Evolutionary conservation across 2,113 vertebrate species (phyloP).

Genomic region (Noturus placidus): DNA sequence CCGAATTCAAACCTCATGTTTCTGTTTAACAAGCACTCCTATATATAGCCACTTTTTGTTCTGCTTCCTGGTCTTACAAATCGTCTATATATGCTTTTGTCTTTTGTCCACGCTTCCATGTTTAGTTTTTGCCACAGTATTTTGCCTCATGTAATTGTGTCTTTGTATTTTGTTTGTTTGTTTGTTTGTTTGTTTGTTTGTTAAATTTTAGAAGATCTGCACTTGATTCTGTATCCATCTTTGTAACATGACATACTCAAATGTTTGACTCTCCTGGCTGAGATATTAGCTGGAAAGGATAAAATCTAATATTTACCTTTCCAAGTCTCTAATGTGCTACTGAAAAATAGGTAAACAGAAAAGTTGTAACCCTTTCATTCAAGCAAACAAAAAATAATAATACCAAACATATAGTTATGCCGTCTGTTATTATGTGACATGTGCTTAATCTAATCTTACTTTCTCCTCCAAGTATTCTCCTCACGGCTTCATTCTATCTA

Average conservation of each 20-base stretch:
- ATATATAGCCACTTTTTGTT: too few species aligned
- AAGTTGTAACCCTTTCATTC: background rate
- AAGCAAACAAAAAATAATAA: background rate
- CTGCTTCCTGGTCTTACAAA: too few species aligned
- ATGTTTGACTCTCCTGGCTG: background rate
- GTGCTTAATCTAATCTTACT: background rate
- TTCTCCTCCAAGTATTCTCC: background rate
- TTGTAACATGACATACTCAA: background rate
- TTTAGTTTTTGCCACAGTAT: too few species aligned
- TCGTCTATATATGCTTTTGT: too few species aligned
- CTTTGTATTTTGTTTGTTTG: too few species aligned
- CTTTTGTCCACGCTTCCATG: too few species aligned
- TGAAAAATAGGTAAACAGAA: background rate
- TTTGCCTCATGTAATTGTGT: too few species aligned
- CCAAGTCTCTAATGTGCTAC: background rate
- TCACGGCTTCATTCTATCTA: background rate
- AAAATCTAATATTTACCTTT: background rate
- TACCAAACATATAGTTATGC: background rate
- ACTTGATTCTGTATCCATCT: too few species aligned
- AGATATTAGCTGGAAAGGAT: background rate
- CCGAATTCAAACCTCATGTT: too few species aligned
- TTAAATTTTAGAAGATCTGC: too few species aligned
- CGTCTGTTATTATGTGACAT: background rate
- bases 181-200: too few species aligned
- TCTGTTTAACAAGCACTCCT: too few species aligned